Evolutionary conservation across 2,113 vertebrate genomes (phyloP), one percentile per base, ranked within the genome.

Genomic region (Oceanites oceanicus): DNA sequence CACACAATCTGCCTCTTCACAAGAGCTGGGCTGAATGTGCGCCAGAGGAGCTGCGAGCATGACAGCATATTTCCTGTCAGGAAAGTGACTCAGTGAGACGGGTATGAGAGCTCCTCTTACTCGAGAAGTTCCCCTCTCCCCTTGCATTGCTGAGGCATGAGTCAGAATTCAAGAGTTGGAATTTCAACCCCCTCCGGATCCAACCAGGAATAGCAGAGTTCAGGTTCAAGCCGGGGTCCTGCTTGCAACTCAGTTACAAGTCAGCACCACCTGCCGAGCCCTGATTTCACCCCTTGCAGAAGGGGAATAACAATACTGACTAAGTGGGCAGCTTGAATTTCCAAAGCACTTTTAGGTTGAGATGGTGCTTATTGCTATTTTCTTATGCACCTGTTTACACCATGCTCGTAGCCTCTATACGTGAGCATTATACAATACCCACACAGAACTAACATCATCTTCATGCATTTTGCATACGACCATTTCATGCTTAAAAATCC

Each of bases 1-100:
- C 96, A 96, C 95, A 98, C 98, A 98, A 98, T 98, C 96, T 91
- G 97, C 97, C 97, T 98, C 97, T 98, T 98, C 97, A 98, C 94
- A 88, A 96, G 96, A 97, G 94, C 92, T 53, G 94, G 89, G 88
- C 94, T 98, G 97, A 98, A 81, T 10, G 40, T 32, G 87, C 94
- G 97, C 97, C 98, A 98, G 96, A 94, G 92, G 95, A 97, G 93
- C 96, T 34, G 91, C 7, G 75, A 96, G 95, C 83, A 96, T 98
- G 97, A 98, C 97, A 98, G 88, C 98, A 97, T 96, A 97, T 96
- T 98, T 98, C 98, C 98, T 98, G 97, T 96, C 94, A 95, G 95
- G 80, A 84, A 85, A 93, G 93, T 97, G 98, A 98, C 96, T 98
- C 97, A 98, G 94, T 95, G 95, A 90, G 90, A 93, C 0, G 91